Evolutionary conservation across 2,888 invertebrate genomes (phyloP).

Genomic region (Epistrophe eligans): DNA sequence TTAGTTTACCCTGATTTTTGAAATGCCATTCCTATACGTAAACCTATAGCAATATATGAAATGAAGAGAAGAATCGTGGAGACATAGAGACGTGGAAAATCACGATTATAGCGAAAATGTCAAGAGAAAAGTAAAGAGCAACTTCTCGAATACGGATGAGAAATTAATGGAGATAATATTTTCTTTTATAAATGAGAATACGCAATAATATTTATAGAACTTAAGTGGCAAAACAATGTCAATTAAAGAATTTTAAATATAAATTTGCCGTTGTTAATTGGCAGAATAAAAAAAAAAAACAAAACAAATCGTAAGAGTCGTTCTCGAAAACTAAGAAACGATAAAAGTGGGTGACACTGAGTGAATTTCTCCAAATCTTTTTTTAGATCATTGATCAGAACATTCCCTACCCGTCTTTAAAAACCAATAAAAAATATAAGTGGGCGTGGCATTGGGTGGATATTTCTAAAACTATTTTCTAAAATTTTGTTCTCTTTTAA

Average conservation of each 20-base stretch:
- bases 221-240: background rate
- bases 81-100: constrained; percentile 25
- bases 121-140: constrained; percentile 16
- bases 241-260: background rate
- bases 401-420: no score
- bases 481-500: no score
- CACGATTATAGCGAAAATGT: constrained; percentile 20
- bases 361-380: no score
- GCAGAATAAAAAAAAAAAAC: no score
- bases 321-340: no score
- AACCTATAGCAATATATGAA: background rate
- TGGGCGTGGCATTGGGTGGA: no score
- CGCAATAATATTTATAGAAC: background rate
- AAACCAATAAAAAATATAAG: no score
- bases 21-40: constrained; percentile 31
- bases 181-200: constrained; percentile 14
- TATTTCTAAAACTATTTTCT: no score
- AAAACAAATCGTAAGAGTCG: no score
- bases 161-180: background rate
- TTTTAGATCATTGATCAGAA: no score
- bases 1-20: constrained; percentile 63
- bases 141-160: constrained; percentile 3
- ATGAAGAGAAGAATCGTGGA: background rate
- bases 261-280: no score
- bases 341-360: no score